phyloP scores from a whole-genome alignment of 2,113 vertebrate genomes.

The Dendropsophus ebraccatus region DNA sequence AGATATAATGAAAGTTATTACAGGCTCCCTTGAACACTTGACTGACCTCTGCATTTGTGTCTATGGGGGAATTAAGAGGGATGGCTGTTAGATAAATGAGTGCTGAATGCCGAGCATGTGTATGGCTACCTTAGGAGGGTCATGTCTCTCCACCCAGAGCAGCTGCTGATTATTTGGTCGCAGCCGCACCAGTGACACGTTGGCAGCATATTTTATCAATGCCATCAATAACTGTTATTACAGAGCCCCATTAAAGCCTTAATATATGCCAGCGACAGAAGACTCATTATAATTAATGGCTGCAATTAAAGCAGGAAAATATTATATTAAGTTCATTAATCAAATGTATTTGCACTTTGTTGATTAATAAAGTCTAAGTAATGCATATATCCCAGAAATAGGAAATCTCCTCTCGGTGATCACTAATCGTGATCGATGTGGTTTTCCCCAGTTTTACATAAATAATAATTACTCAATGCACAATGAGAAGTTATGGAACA shows the following conservation, averaged over 20 bases:
- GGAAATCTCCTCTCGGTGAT: not conserved
- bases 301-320: conserved; percentile 2
- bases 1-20: too few relatives aligned
- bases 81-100: too few relatives aligned
- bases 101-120: too few relatives aligned
- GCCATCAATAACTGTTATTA: not conserved
- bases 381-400: not conserved
- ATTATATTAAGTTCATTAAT: not conserved
- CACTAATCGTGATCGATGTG: not conserved
- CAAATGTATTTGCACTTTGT: not conserved
- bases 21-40: too few relatives aligned
- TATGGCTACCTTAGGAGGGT: too few relatives aligned
- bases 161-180: not conserved
- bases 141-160: too few relatives aligned
- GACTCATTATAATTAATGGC: not conserved
- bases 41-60: too few relatives aligned
- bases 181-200: not conserved
- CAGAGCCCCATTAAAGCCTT: not conserved
- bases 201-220: not conserved
- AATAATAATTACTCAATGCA: not conserved
- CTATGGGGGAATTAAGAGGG: too few relatives aligned
- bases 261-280: not conserved
- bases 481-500: not conserved
- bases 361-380: not conserved
- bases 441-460: not conserved